Conservation (phyloP, 2,113 vertebrate genomes). For the Bothrops jararaca region DNA sequence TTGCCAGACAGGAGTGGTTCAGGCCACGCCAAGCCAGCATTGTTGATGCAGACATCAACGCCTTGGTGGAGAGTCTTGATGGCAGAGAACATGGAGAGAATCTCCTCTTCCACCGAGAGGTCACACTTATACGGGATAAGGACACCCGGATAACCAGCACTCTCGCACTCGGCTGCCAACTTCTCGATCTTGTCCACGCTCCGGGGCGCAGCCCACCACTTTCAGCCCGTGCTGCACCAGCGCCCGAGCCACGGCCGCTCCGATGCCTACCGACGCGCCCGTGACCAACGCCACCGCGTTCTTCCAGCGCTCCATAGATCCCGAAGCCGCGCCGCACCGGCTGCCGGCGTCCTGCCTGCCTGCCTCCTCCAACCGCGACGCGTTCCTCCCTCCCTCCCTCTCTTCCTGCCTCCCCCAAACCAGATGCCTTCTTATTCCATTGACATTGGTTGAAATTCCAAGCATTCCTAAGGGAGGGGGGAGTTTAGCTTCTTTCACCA, state of each 20-base stretch:
- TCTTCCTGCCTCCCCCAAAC: no score
- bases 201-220: slow-evolving; percentile 90
- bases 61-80: slow-evolving; percentile 87
- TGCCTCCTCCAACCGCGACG: no score
- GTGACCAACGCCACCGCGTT: slow-evolving; percentile 91
- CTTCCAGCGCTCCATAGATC: slow-evolving; percentile 88
- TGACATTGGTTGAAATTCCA: no score
- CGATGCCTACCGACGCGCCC: slow-evolving; percentile 90
- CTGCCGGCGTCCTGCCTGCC: not conserved
- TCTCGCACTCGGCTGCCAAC: slow-evolving; percentile 92
- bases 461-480: no score
- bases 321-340: not conserved
- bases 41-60: slow-evolving; percentile 96
- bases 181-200: slow-evolving; percentile 93
- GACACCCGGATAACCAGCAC: slow-evolving; percentile 86
- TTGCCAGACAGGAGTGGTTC: slow-evolving; percentile 87
- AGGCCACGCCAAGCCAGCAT: slow-evolving; percentile 85
- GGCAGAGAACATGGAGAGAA: slow-evolving; percentile 96
- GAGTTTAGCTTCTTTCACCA: no score
- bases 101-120: slow-evolving; percentile 92
- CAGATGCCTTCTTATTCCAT: no score
- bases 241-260: slow-evolving; percentile 86
- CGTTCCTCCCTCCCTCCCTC: no score
- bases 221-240: slow-evolving; percentile 90
- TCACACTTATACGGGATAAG: slow-evolving; percentile 95